These are phyloP conservation scores for Drosophila orena DNA, from an alignment of 1,140 invertebrate genomes.

Conservation along the genomic window DNA sequence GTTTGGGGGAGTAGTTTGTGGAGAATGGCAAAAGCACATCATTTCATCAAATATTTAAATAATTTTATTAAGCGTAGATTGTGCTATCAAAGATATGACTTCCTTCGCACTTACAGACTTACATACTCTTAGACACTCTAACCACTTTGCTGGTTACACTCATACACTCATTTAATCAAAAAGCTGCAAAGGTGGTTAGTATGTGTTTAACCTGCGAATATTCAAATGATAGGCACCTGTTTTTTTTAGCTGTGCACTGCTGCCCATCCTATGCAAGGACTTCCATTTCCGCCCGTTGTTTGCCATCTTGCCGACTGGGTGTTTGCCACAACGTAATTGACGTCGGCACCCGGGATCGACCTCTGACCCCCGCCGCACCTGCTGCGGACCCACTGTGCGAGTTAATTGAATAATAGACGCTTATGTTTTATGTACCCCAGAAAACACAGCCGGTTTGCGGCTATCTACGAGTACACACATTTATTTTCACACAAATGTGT, in stretches of 20 bases:
- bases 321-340: slow-evolving; percentile 63
- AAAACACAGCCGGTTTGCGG: slow-evolving; percentile 17
- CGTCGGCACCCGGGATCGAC: slow-evolving; percentile 37
- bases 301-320: slow-evolving; percentile 59
- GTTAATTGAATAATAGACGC: slow-evolving; percentile 81
- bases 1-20: not conserved
- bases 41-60: too few relatives aligned
- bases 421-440: slow-evolving; percentile 73
- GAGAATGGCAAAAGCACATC: too few relatives aligned
- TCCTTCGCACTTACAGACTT: too few relatives aligned
- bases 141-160: too few relatives aligned
- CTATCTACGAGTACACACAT: slow-evolving; percentile 40
- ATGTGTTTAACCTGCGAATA: too few relatives aligned
- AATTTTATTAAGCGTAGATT: too few relatives aligned
- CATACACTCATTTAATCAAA: too few relatives aligned
- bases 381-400: slow-evolving; percentile 52
- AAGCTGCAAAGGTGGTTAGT: too few relatives aligned
- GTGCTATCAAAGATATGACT: too few relatives aligned
- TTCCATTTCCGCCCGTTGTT: slow-evolving; percentile 23
- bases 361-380: slow-evolving; percentile 46
- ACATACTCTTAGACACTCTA: too few relatives aligned
- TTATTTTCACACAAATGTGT: slow-evolving; percentile 9
- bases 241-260: slow-evolving; percentile 1
- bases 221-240: too few relatives aligned
- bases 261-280: not conserved